A percentile compares a stretch with the other conserved stretches of the same genome.
Conservation (phyloP, 2,113 vertebrate species). For the Phylloscopus whistleri region DNA sequence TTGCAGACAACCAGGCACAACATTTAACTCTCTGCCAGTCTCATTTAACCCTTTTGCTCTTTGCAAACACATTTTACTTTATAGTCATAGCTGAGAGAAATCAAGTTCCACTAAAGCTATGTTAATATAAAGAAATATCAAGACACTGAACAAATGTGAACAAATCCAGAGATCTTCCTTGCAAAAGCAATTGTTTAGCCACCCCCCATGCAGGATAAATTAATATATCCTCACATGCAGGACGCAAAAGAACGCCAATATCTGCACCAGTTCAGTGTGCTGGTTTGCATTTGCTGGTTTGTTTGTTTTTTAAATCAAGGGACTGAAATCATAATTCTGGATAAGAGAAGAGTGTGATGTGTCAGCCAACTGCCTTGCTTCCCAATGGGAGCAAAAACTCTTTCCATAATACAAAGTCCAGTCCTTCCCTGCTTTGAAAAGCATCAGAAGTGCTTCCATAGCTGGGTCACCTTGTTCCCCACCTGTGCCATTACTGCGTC, state of each 20-base stretch:
- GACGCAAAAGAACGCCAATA: background rate
- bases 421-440: background rate
- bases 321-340: background rate
- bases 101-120: background rate
- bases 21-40: background rate
- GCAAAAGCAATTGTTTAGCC: background rate
- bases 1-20: background rate
- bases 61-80: background rate
- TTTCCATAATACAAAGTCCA: background rate
- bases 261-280: no score
- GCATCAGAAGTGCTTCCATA: fast-evolving
- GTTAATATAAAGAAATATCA: background rate
- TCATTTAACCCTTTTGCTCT: background rate
- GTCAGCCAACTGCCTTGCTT: background rate
- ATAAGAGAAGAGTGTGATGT: background rate
- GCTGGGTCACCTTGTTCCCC: background rate
- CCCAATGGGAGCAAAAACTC: background rate
- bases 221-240: background rate
- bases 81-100: background rate
- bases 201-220: no score
- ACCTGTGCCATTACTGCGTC: background rate
- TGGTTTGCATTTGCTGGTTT: no score
- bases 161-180: background rate
- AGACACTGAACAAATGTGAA: background rate
- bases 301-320: background rate